Conservation (phyloP, 2,797 vertebrate species). For the Gila robusta region DNA sequence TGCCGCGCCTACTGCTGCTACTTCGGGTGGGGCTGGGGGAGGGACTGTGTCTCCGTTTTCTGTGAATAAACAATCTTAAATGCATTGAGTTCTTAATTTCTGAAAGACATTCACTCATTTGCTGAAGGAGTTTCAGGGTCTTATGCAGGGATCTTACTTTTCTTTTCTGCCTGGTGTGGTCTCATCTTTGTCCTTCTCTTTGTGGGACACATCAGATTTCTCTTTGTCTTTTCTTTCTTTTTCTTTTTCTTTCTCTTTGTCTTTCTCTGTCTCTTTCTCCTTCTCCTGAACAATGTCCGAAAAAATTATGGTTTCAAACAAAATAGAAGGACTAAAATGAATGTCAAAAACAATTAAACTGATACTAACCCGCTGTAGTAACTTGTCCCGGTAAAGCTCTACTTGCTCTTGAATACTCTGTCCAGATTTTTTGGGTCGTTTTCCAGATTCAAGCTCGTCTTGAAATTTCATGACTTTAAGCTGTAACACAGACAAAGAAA, state of each 20-base stretch:
- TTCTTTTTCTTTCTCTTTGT: conserved; percentile 92
- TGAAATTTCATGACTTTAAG: conserved; percentile 99
- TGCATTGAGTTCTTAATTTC: background rate
- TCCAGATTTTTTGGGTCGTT: conserved; percentile 94
- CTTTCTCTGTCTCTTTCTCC: conserved; percentile 93
- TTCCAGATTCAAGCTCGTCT: conserved; percentile 97
- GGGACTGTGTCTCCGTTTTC: conserved; percentile 92
- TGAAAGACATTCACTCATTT: background rate
- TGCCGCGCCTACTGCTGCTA: conserved; percentile 85
- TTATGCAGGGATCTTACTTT: conserved; percentile 77
- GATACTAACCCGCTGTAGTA: conserved; percentile 89
- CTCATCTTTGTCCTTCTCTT: conserved; percentile 88
- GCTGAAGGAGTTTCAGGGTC: background rate
- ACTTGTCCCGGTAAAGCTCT: conserved; percentile 97
- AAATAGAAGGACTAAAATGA: background rate
- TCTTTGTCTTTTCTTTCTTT: conserved; percentile 91
- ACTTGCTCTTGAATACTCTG: conserved; percentile 97
- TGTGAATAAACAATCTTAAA: conserved; percentile 64
- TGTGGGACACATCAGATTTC: conserved; percentile 74
- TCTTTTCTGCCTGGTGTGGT: conserved; percentile 94
- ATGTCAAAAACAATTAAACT: conserved; percentile 11
- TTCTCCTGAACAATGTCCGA: conserved; percentile 83
- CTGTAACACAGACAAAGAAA: conserved; percentile 72
- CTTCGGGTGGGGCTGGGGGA: conserved; percentile 92
- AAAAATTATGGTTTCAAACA: background rate